Evolutionary conservation across 2,797 vertebrate species (phyloP).

Genomic region (Carcharodon carcharias): DNA sequence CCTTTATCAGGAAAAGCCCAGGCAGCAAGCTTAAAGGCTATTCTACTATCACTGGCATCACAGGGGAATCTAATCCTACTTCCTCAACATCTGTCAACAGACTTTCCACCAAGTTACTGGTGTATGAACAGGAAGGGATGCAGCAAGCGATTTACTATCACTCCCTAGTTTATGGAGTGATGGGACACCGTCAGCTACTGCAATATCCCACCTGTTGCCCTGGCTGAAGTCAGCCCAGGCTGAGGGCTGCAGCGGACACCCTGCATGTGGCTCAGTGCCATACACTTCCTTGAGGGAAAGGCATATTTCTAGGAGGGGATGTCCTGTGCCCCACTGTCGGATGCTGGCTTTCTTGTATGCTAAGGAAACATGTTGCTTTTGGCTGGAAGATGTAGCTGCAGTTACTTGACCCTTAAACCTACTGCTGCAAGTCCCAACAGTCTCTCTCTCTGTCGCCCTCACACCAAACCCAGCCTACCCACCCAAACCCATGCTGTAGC

Average conservation of each 20-base stretch:
- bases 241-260: neutral
- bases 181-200: neutral
- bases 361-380: neutral
- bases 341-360: neutral
- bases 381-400: neutral
- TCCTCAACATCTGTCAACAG: neutral
- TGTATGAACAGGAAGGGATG: neutral
- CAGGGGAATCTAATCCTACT: neutral
- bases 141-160: neutral
- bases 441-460: neutral
- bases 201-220: constrained; percentile 7
- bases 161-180: neutral
- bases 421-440: neutral
- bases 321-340: neutral
- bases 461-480: neutral
- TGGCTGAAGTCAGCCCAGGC: neutral
- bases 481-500: neutral
- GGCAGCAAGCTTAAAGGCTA: neutral
- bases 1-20: neutral
- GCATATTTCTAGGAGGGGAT: neutral
- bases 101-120: neutral
- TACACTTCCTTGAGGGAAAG: neutral
- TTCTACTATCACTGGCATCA: neutral
- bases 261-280: too few relatives aligned
- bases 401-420: neutral